Percentiles rank a stretch among this genome's conserved stretches.
phyloP scores from a whole-genome alignment of 2,797 vertebrate species.

The Acrocephalus scirpaceus region DNA sequence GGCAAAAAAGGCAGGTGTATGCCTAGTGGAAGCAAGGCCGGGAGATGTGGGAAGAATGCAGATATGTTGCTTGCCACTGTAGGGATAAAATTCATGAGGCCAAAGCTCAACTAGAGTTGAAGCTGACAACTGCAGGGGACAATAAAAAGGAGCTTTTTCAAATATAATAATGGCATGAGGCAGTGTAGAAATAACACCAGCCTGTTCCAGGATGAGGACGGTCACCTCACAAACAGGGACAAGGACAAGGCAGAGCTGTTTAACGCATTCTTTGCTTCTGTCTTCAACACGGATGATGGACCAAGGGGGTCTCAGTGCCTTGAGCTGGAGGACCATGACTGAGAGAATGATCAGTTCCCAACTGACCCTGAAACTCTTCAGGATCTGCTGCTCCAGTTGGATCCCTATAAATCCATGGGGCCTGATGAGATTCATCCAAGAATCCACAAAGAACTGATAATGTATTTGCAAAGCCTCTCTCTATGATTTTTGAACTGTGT shows the following conservation, averaged over 20 bases:
- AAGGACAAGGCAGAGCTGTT: not conserved
- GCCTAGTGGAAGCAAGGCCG: not conserved
- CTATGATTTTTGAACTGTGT: not conserved
- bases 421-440: not conserved
- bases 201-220: not conserved
- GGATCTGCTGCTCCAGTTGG: not conserved
- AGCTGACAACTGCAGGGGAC: not conserved
- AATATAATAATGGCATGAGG: not conserved
- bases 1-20: not conserved
- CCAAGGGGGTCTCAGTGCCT: not conserved
- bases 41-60: not conserved
- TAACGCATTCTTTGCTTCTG: not conserved
- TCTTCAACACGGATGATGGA: not conserved
- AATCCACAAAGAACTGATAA: not conserved
- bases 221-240: not conserved
- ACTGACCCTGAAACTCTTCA: not conserved
- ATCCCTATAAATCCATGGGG: not conserved
- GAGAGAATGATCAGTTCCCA: not conserved
- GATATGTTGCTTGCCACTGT: not conserved
- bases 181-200: not conserved
- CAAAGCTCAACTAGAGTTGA: not conserved
- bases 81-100: not conserved
- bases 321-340: not conserved
- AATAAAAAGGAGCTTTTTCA: not conserved
- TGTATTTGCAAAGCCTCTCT: rapidly evolving